These are phyloP conservation scores for Plumapathes pennacea DNA, from an alignment of 92 coral and sea anemone species.

Conservation along the genomic window DNA sequence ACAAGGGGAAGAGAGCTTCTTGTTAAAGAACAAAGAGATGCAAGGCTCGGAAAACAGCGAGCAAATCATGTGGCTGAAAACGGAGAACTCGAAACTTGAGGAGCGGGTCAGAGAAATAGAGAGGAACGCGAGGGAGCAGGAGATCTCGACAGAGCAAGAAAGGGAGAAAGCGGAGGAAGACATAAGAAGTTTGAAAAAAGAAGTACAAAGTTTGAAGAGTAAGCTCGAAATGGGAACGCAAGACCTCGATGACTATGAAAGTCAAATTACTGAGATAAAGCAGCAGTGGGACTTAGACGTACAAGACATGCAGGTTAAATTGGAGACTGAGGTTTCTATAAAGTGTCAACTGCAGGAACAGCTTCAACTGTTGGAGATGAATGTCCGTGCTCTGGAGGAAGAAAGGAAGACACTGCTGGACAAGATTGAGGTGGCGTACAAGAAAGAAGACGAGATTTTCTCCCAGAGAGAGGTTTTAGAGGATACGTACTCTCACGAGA, in stretches of 20 bases:
- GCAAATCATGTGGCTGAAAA: conserved; percentile 45
- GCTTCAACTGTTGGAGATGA: conserved; percentile 30
- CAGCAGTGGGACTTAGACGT: conserved; percentile 58
- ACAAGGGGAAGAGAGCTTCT: conserved; percentile 21
- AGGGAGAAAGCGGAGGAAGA: conserved; percentile 54
- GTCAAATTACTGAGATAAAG: conserved; percentile 49
- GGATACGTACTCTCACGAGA: conserved; percentile 55
- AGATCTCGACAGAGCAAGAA: conserved; percentile 48
- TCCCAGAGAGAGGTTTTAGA: conserved; percentile 49
- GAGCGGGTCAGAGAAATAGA: conserved; percentile 67
- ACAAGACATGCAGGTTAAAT: conserved; percentile 45
- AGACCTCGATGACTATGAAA: conserved; percentile 43
- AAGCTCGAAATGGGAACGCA: conserved; percentile 46
- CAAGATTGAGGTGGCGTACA: conserved; percentile 67
- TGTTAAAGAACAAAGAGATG: conserved; percentile 15
- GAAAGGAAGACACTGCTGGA: conserved; percentile 76
- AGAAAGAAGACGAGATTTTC: conserved; percentile 59
- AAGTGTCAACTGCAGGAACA: conserved; percentile 57
- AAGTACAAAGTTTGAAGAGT: conserved; percentile 52
- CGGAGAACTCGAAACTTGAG: conserved; percentile 58
- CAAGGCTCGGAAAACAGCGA: conserved; percentile 21
- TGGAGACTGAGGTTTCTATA: conserved; percentile 55
- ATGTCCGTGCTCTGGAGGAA: conserved; percentile 54
- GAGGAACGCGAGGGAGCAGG: conserved; percentile 55
- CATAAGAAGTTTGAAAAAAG: conserved; percentile 38